Percentiles rank a stretch among this genome's conserved stretches.
These are phyloP conservation scores for Halichoerus grypus DNA, from an alignment of 2,113 vertebrate species.

Conservation along the genomic window DNA sequence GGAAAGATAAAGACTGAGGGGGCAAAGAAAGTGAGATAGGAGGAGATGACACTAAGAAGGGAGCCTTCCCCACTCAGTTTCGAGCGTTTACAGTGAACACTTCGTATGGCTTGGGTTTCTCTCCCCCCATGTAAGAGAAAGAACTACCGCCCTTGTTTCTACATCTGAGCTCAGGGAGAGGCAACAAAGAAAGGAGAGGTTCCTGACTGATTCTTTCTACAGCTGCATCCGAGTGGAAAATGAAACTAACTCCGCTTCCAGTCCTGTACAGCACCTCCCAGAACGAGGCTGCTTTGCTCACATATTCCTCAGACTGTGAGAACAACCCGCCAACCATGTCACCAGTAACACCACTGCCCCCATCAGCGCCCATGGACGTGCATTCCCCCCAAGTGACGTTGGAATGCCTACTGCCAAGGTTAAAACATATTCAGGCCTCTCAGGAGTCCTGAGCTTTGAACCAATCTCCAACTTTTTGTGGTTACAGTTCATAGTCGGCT, in stretches of 20 bases:
- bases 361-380: rapidly evolving
- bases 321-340: background rate
- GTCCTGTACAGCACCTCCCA: background rate
- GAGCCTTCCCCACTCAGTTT: background rate
- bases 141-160: background rate
- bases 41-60: background rate
- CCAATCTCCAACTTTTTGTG: conserved; percentile 68
- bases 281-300: background rate
- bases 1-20: background rate
- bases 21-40: background rate
- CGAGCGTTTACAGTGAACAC: background rate
- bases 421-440: conserved; percentile 58
- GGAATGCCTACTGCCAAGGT: conserved; percentile 20
- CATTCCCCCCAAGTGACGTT: background rate
- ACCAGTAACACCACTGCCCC: background rate
- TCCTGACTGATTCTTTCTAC: conserved; percentile 35
- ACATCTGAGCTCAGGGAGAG: background rate
- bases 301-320: background rate
- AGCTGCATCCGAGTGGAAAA: conserved; percentile 21
- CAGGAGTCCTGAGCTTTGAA: conserved; percentile 72
- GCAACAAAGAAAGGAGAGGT: background rate
- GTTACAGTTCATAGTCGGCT: conserved; percentile 71
- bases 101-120: background rate
- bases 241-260: conserved; percentile 19
- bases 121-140: background rate